These are phyloP conservation scores for Plemyria rubiginata DNA, from an alignment of 2,888 invertebrate species.

Conservation along the genomic window DNA sequence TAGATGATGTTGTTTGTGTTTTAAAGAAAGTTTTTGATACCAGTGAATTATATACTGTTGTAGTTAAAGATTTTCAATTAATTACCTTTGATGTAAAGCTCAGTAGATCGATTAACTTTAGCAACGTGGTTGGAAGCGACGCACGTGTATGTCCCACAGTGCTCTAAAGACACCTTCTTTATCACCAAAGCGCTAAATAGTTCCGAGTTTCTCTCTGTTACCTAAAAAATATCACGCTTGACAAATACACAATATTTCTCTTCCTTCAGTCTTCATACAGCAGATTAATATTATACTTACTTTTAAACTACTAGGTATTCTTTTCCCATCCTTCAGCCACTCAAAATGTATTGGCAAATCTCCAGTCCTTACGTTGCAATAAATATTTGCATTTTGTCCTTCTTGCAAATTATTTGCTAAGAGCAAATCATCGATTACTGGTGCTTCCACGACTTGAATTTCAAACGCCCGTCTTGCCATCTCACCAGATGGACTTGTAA, in stretches of 20 bases:
- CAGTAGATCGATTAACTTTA: conserved; percentile 88
- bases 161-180: conserved; percentile 88
- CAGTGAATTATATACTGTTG: neutral
- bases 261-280: neutral
- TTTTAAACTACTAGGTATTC: conserved; percentile 86
- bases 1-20: no score
- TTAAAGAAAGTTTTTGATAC: no score
- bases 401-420: conserved; percentile 93
- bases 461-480: conserved; percentile 85
- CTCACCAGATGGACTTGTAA: conserved; percentile 88
- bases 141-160: conserved; percentile 90
- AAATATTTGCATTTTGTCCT: conserved; percentile 93
- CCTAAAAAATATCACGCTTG: conserved; percentile 58
- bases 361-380: conserved; percentile 90
- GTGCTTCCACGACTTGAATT: conserved; percentile 89
- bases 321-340: conserved; percentile 88
- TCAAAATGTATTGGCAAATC: conserved; percentile 89
- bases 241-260: neutral
- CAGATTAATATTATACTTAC: conserved; percentile 56
- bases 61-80: neutral
- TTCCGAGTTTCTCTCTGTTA: conserved; percentile 88
- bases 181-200: conserved; percentile 89
- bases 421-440: conserved; percentile 91
- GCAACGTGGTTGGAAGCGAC: conserved; percentile 89
- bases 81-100: conserved; percentile 88